These are phyloP conservation scores for Hippocampus guttulatus DNA, from an alignment of 2,113 vertebrate genomes.

Conservation along the genomic window DNA sequence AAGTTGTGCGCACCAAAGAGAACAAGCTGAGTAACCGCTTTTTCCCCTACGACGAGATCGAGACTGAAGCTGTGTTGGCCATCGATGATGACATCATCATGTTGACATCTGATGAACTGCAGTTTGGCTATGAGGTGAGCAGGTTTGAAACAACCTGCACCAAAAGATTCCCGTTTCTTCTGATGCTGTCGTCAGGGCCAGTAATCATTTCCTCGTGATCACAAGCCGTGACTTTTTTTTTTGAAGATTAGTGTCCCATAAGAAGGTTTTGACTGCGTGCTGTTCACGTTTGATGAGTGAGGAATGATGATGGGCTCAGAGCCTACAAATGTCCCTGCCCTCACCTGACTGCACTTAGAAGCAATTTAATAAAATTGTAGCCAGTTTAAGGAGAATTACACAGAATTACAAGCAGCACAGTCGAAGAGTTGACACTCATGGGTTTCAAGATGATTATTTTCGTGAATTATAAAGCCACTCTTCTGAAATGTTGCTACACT, in stretches of 20 bases:
- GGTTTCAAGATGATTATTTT: background rate
- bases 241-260: constrained; percentile 49
- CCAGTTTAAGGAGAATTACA: constrained; percentile 72
- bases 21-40: constrained; percentile 99
- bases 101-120: constrained; percentile 95
- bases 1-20: constrained; percentile 91
- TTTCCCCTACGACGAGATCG: constrained; percentile 96
- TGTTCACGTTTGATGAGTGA: constrained; percentile 63
- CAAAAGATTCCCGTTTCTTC: constrained; percentile 8
- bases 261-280: constrained; percentile 38
- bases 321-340: constrained; percentile 39
- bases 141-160: constrained; percentile 5
- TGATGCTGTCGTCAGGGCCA: constrained; percentile 19
- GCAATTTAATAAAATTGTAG: constrained; percentile 70
- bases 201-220: constrained; percentile 48
- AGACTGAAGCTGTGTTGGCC: constrained; percentile 92
- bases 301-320: constrained; percentile 55
- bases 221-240: constrained; percentile 50
- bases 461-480: background rate
- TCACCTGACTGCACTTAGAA: constrained; percentile 75
- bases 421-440: constrained; percentile 18
- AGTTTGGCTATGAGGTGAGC: constrained; percentile 95
- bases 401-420: constrained; percentile 55
- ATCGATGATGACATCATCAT: constrained; percentile 99
- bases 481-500: background rate